Evolutionary conservation across 2,113 vertebrate genomes (phyloP), one percentile per base, ranked within the genome.

Genomic region (Labeo catla): DNA sequence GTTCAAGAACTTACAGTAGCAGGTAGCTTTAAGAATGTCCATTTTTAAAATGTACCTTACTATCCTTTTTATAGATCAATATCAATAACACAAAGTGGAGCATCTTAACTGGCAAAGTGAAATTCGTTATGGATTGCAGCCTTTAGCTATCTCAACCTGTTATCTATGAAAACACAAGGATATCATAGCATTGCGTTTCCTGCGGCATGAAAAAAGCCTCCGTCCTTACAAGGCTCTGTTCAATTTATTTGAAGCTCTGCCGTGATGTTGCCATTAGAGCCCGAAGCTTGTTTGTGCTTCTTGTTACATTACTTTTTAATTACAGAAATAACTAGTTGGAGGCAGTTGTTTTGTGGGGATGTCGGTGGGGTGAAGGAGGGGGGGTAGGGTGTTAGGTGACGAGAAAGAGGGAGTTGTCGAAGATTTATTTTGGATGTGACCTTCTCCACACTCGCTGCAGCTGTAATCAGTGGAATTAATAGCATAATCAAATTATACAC

Each of bases 401-500:
- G 88, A 87, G 82, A 87, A 82, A 73, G 54, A 81, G 85, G 89
- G 86, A 78, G 87, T 77, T 87, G 85, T 88, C 95, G 94, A 95
- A 96, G 95, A 96, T 97, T 96, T 96, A 96, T 96, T 97, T 96
- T 96, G 92, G 93, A 95, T 95, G 94, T 96, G 95, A 96, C 95
- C 95, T 96, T 97, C 94, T 93, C 92, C 94, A 92, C 94, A 96
- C 96, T 97, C 94, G 93, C 95, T 93, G 92, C 93, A 94, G 91
- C 93, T 93, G 93, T 96, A 96, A 96, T 96, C 94, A 96, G 93
- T 93, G 94, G 94, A 96, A 96, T 97, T 96, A 97, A 97, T 96
- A 96, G 94, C 95, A 96, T 97, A 96, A 96, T 97, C 95, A 96
- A 95, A 96, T 96, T 96, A 96, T 94, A 94, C 94, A 95, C 94